Evolutionary conservation across 1,140 invertebrate genomes (phyloP), one percentile per base, ranked within the genome.

Genomic region (Drosophila serrata): DNA sequence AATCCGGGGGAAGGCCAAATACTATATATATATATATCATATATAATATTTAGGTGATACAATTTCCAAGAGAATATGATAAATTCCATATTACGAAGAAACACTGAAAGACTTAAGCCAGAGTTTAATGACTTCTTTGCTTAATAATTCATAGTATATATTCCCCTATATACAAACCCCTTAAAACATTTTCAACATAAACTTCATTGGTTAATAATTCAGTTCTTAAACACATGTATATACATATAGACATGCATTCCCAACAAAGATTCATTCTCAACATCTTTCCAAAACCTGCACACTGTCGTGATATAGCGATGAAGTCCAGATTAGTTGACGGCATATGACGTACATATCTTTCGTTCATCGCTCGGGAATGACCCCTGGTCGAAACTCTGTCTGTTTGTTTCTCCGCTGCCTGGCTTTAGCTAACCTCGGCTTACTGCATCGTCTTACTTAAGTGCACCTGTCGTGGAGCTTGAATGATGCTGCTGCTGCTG

Each of bases 391-490:
- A 33, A 15, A 24, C 39, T 62, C 33, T 7, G 17, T 43, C 40
- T 31, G 8, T 35, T 65, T 63, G 33, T 57, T 24, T 13, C 15
- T 53, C 12, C 22, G 48, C 46, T 53, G 49, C 49, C 31, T 53
- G 49, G 49, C 49, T 53, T 53, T 53, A 53, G 13, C 33, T 37
- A 24, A 33, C 29, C 49, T 9, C 17, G 15, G 22, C 6, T 35
- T 29, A 27, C 22, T 35, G 39, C 40, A 13, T 4, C 24, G 24
- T n/a, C 45, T 48, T 35, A 12, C 12, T 49, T 73, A 61, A 67
- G 48, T 49, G 43, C 65, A 78, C 57, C 57, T 70, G 62, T 62
- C 45, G 65, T 27, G 29, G 37, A 48, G 55, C 46, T 19, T 19
- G 45, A 31, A 48, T 27, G 29, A 13, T 48, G 15, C 6, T 15